Conservation (phyloP, 2,797 vertebrate genomes). For the Pseudomugil tenellus region DNA sequence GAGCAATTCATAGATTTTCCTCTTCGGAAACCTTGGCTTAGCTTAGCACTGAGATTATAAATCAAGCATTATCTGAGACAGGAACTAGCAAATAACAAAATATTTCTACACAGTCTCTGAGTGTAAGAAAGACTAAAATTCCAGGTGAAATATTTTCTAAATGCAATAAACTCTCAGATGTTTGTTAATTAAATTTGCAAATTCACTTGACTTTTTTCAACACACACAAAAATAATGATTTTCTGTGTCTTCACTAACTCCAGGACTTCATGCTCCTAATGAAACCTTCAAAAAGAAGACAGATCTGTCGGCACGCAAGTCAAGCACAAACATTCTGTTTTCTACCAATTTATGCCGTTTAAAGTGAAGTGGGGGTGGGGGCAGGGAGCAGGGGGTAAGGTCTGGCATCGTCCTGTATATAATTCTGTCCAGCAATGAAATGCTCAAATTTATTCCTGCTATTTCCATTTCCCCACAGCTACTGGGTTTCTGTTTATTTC, state of each 20-base stretch:
- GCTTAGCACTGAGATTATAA: background rate
- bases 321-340: too few relatives aligned
- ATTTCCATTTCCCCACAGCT: background rate
- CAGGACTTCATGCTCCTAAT: background rate
- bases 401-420: background rate
- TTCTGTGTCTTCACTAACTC: too few relatives aligned
- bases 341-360: too few relatives aligned
- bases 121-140: background rate
- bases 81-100: background rate
- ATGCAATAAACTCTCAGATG: background rate
- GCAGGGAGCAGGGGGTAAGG: too few relatives aligned
- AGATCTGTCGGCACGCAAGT: too few relatives aligned
- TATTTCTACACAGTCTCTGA: background rate
- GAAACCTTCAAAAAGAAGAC: background rate
- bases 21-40: background rate
- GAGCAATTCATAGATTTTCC: constrained; percentile 10
- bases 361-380: too few relatives aligned
- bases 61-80: background rate
- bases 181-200: background rate
- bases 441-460: background rate
- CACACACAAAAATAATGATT: too few relatives aligned
- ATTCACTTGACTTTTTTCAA: background rate
- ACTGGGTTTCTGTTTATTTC: too few relatives aligned
- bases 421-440: background rate
- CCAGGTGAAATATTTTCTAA: background rate